Evolutionary conservation across 2,888 invertebrate species (phyloP).

Genomic region (Folsomia candida): DNA sequence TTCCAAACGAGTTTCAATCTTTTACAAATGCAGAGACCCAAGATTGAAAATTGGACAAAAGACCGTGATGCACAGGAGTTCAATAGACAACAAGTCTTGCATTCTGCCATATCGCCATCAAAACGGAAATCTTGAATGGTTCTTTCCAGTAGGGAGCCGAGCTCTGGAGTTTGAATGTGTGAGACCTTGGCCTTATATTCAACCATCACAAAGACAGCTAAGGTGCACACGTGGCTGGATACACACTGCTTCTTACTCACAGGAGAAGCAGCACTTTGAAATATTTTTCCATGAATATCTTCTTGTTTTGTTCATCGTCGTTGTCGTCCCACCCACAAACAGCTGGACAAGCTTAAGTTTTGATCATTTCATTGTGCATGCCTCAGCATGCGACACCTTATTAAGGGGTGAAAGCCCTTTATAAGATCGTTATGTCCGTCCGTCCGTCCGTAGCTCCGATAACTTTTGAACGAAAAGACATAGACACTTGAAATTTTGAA

Average conservation of each 20-base stretch:
- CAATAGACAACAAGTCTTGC: not conserved
- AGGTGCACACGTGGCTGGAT: not conserved
- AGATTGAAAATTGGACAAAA: not conserved
- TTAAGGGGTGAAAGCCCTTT: no score
- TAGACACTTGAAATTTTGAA: not conserved
- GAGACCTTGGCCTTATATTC: not conserved
- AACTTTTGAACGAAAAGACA: not conserved
- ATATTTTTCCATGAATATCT: not conserved
- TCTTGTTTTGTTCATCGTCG: not conserved
- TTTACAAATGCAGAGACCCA: not conserved
- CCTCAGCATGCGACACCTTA: not conserved
- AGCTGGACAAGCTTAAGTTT: not conserved
- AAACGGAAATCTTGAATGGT: not conserved
- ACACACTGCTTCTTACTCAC: not conserved
- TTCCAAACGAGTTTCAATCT: slow-evolving; percentile 9
- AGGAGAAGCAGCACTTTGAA: not conserved
- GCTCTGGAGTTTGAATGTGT: not conserved
- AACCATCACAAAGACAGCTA: not conserved
- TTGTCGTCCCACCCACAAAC: not conserved
- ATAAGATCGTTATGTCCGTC: no score
- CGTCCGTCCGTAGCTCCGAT: not conserved
- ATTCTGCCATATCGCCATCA: not conserved
- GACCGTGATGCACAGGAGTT: not conserved
- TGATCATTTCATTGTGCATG: not conserved
- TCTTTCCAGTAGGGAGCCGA: not conserved